Percentiles rank a stretch among this genome's conserved stretches.
Conservation (phyloP, 2,888 invertebrate species). For the Cynaeus angustus region DNA sequence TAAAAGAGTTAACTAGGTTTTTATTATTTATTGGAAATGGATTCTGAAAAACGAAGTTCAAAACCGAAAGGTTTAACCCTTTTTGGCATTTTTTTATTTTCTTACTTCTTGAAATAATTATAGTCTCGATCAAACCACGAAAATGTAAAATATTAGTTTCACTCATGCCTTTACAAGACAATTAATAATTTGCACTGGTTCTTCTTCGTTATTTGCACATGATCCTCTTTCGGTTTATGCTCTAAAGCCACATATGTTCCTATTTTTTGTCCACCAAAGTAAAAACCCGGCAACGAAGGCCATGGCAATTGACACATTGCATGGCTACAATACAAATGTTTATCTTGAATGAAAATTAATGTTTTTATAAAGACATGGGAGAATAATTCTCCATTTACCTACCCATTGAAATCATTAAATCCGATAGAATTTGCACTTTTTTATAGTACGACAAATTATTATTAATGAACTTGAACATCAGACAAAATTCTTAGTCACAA, state of each 20-base stretch:
- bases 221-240: neutral
- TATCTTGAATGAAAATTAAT: slow-evolving; percentile 37
- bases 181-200: too few species aligned
- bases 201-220: too few species aligned
- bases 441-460: slow-evolving; percentile 12
- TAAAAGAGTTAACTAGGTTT: too few species aligned
- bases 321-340: slow-evolving; percentile 41
- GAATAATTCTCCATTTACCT: slow-evolving; percentile 34
- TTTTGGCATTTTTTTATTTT: too few species aligned
- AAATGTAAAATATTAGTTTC: too few species aligned
- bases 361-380: slow-evolving; percentile 45
- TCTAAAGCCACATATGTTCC: slow-evolving; percentile 33
- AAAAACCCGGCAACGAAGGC: slow-evolving; percentile 35
- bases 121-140: too few species aligned
- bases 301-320: slow-evolving; percentile 43
- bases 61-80: too few species aligned
- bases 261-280: slow-evolving; percentile 18
- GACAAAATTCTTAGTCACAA: slow-evolving; percentile 4
- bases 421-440: slow-evolving; percentile 30
- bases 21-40: too few species aligned
- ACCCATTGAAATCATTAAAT: slow-evolving; percentile 20
- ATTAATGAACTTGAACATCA: slow-evolving; percentile 10
- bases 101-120: too few species aligned
- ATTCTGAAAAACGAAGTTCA: too few species aligned
- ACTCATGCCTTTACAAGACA: too few species aligned